phyloP scores from a whole-genome alignment of 2,113 vertebrate species.

The Regulus satrapa region DNA sequence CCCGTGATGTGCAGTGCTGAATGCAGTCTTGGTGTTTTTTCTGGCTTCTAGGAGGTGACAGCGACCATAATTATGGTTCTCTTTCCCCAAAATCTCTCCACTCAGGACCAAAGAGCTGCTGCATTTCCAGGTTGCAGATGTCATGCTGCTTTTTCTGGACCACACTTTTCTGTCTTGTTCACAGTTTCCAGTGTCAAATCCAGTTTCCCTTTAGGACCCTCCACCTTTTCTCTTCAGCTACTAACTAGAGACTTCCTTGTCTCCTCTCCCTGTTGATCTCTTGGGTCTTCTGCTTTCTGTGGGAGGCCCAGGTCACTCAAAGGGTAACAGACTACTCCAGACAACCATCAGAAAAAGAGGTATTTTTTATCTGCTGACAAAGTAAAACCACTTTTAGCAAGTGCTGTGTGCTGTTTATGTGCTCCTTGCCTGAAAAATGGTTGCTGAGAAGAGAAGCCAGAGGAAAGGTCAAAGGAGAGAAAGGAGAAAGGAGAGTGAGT shows the following conservation, averaged over 20 bases:
- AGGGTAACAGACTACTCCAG: not conserved
- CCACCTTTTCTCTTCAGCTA: not conserved
- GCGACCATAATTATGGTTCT: not conserved
- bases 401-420: not conserved
- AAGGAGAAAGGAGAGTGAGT: not conserved
- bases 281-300: not conserved
- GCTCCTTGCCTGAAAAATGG: not conserved
- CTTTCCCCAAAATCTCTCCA: not conserved
- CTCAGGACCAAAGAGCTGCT: not conserved
- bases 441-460: not conserved
- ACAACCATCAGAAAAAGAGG: not conserved
- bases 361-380: not conserved
- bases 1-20: not conserved
- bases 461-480: not conserved
- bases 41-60: not conserved
- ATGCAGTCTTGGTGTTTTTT: not conserved
- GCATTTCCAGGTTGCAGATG: not conserved
- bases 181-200: not conserved
- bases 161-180: not conserved
- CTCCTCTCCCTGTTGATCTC: not conserved
- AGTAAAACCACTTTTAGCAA: not conserved
- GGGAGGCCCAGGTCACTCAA: not conserved
- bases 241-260: not conserved
- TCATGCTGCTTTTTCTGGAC: not conserved
- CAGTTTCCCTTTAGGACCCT: not conserved